Base-by-base conservation (phyloP, 2,113 vertebrate genomes). In the Nicator chloris region DNA sequence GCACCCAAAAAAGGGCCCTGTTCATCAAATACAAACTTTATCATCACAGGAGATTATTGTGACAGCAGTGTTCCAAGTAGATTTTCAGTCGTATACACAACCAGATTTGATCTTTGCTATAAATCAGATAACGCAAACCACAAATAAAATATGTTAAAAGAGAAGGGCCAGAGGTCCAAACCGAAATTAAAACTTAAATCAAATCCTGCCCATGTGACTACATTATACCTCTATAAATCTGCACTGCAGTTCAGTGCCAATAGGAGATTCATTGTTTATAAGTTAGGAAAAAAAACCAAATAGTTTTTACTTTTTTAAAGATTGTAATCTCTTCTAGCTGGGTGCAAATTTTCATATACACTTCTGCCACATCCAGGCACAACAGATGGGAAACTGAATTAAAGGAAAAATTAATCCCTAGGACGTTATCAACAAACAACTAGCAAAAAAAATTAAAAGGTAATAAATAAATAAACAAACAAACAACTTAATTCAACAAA, bases 371-470 rank as follows among this genome's bases (percentile, higher is more conserved):
- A 94, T 27, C 28, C 63, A 76, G 68, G 86, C 39, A 47, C 51
- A 82, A 70, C 75, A 91, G 88, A 82, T 15, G 9, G 56, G 68
- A 86, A 91, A 83, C 24, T 13, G 63, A 88, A 69, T 64, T 54
- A 88, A 95, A 75, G 35, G 59, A 63, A 91, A 89, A 91, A 76
- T 17, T 59, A 68, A 93, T 88, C 31, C 23, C 30, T 47, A 49
- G 27, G 53, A 75, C 53, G 45, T 75, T 84, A 78, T 40, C 73
- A 95, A 89, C 21, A 68, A 87, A 30, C 50, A 78, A 39, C 9
- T 4, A 40, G 35, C 0, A 11, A 18, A 63, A 40, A 31, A 50
- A 16, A 0, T 42, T 19, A 7, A 9, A n/a, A n/a, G n/a, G n/a
- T n/a, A n/a, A n/a, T n/a, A n/a, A n/a, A n/a, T n/a, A n/a, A n/a